Conservation (phyloP, 2,797 vertebrate species). For the Hephaestus fuliginosus region DNA sequence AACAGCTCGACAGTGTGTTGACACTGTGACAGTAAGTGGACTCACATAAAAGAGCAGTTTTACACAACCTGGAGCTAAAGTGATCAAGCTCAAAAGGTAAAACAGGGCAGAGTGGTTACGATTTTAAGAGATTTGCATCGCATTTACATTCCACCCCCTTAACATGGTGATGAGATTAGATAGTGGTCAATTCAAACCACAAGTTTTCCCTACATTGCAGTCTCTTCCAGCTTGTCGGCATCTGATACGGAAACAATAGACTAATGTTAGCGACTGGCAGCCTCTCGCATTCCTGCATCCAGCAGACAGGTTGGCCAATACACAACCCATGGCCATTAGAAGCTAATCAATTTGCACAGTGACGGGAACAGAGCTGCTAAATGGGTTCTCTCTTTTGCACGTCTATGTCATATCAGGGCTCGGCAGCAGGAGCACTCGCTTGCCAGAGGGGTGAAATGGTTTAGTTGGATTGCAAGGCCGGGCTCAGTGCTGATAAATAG, state of each 20-base stretch:
- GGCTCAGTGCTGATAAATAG: conserved; percentile 54
- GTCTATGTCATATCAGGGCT: conserved; percentile 52
- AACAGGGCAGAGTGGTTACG: neutral
- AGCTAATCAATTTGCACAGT: conserved; percentile 69
- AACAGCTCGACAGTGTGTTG: conserved; percentile 25
- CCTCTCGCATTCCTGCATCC: conserved; percentile 65
- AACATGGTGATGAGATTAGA: conserved; percentile 52
- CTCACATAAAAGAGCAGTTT: conserved; percentile 2
- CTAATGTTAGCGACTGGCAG: conserved; percentile 50
- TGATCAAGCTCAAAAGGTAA: neutral
- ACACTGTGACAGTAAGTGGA: conserved; percentile 23
- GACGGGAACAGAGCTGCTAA: conserved; percentile 60
- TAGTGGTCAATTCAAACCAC: conserved; percentile 26
- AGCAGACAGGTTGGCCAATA: conserved; percentile 5
- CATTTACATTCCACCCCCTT: conserved; percentile 43
- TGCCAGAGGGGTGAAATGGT: conserved; percentile 50
- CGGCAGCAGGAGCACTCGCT: neutral
- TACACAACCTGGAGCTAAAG: neutral
- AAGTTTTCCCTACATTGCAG: conserved; percentile 38
- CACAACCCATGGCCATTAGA: conserved; percentile 38
- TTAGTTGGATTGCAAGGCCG: conserved; percentile 38
- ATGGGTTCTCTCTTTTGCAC: conserved; percentile 63
- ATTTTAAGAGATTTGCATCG: conserved; percentile 14
- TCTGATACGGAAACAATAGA: conserved; percentile 69
- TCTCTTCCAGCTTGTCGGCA: conserved; percentile 32